Base-by-base conservation (phyloP, 2,113 vertebrate genomes). In the Lophochroa leadbeateri region DNA sequence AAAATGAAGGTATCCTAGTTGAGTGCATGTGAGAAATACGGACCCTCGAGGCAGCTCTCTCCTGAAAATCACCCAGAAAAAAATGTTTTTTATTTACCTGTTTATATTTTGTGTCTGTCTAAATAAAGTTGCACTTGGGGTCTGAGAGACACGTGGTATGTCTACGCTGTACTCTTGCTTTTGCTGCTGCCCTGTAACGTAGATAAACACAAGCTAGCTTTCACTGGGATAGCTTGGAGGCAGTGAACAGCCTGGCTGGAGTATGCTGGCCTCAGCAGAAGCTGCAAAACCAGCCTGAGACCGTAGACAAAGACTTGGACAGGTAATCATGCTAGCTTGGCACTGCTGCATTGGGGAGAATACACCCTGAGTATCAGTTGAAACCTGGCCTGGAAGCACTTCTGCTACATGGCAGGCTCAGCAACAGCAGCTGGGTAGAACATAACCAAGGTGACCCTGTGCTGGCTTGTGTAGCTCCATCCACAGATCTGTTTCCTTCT, bases 1-100 rank as follows among this genome's bases (percentile, higher is more conserved):
- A 99, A 99, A 97, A 98, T 99, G 95, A 99, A 99, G 97, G 98
- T 99, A 95, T 99, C 99, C 58, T 99, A 99, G 98, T 90, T 76
- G 90, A 95, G 82, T 35, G 58, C 21, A 58, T 69, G 49, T 77
- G 55, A 84, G 90, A 95, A 95, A 94, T 67, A 95, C 27, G 92
- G 97, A 98, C 97, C 91, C 97, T 96, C 70, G 68, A 95, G 95
- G 95, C 95, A 97, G 96, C 91, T 97, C 88, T 95, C 96, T 97
- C 93, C 82, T 35, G 57, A 82, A 94, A 94, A 97, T 46, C 78
- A 94, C 76, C 91, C 89, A 93, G 70, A 96, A 96, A 96, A 96
- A 76, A 92, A 94, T 83, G 67, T 55, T 77, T 72, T 84, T 85
- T 94, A 96, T 95, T 95, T 92, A 97, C 92, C 49, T 95, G 58